Percentiles rank a stretch among this genome's conserved stretches.
Conservation (phyloP, 2,888 invertebrate species). For the Drosophila mercatorum region DNA sequence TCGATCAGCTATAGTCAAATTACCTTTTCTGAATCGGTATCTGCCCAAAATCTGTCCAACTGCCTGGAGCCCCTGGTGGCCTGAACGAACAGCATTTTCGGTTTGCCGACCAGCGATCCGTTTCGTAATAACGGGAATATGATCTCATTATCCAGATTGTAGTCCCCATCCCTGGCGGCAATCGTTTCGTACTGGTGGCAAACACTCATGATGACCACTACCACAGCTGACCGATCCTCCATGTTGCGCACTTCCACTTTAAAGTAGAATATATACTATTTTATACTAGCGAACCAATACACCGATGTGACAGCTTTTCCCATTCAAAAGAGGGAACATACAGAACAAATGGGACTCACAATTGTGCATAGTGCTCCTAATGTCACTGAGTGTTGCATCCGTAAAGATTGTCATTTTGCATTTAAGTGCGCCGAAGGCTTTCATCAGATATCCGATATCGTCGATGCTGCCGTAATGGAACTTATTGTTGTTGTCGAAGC, state of each 20-base stretch:
- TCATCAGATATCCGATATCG: conserved; percentile 76
- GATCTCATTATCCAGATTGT: conserved; percentile 80
- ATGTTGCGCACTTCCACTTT: conserved; percentile 80
- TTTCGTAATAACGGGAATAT: conserved; percentile 82
- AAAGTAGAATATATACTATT: not conserved
- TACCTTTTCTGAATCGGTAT: conserved; percentile 73
- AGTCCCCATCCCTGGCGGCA: conserved; percentile 80
- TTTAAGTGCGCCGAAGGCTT: conserved; percentile 73
- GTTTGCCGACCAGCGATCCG: conserved; percentile 77
- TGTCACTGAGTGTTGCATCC: conserved; percentile 74
- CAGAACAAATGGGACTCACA: conserved; percentile 64
- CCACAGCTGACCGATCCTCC: conserved; percentile 76
- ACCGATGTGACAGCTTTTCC: too few species aligned
- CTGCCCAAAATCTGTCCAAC: conserved; percentile 50
- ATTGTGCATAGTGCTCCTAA: conserved; percentile 71
- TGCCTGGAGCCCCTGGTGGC: conserved; percentile 83
- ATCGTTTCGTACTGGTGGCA: conserved; percentile 79
- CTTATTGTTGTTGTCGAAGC: conserved; percentile 76
- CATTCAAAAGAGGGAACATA: too few species aligned
- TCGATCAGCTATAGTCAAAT: not conserved
- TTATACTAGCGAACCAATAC: too few species aligned
- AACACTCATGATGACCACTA: conserved; percentile 82
- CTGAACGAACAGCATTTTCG: conserved; percentile 83
- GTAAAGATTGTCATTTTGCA: conserved; percentile 73
- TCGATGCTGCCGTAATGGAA: conserved; percentile 76